Percentiles rank a stretch among this genome's conserved stretches.
Conservation (phyloP, 30 jellyfish, hydroid and myxozoan genomes). For the Aurelia sp. region DNA sequence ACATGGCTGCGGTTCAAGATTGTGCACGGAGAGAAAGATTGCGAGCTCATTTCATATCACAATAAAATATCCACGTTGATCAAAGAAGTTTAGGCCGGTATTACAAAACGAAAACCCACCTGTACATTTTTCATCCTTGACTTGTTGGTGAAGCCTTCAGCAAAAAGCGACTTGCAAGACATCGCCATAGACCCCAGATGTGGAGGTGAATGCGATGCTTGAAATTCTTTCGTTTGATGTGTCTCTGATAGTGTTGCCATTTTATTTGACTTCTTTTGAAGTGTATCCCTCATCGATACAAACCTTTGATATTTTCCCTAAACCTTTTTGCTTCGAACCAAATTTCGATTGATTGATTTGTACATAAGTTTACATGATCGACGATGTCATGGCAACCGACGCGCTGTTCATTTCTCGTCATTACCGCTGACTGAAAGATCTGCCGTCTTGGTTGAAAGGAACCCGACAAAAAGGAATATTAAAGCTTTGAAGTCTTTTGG, state of each 20-base stretch:
- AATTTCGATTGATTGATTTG: conserved; percentile 27
- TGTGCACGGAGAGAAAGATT: too few species aligned
- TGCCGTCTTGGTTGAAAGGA: too few species aligned
- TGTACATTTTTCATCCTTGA: conserved; percentile 61
- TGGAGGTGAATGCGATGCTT: conserved; percentile 1
- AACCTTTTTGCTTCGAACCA: conserved; percentile 8
- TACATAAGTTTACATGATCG: not conserved
- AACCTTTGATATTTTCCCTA: not conserved
- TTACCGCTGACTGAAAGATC: conserved; percentile 40
- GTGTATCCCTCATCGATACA: conserved; percentile 50
- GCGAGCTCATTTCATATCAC: too few species aligned
- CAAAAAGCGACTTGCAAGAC: conserved; percentile 29
- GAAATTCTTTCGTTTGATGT: conserved; percentile 14
- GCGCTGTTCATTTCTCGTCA: conserved; percentile 51
- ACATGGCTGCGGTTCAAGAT: too few species aligned
- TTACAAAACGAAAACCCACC: conserved; percentile 19
- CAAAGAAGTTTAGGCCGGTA: too few species aligned
- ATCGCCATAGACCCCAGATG: conserved; percentile 8
- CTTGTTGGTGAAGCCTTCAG: conserved; percentile 68
- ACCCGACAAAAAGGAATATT: too few species aligned
- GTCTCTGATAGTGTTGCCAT: conserved; percentile 33
- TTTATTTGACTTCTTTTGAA: conserved; percentile 9
- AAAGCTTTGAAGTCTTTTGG: too few species aligned
- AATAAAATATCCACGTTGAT: too few species aligned
- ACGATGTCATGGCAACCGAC: conserved; percentile 48